Base-by-base conservation (phyloP, 2,113 vertebrate genomes). In the Phrynosoma blainvillii region DNA sequence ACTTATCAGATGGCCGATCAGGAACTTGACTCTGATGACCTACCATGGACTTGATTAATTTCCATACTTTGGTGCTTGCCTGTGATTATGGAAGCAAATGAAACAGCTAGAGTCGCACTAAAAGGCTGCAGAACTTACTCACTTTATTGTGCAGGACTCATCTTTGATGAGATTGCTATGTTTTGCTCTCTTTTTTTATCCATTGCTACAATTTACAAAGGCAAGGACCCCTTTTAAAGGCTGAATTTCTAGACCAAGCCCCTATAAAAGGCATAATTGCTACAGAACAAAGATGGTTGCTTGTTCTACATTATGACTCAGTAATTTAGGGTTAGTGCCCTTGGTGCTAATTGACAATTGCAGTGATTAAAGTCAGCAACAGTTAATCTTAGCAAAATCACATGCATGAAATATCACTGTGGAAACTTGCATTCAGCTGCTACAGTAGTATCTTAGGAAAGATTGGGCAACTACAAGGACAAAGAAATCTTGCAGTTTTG, bases 381-480 rank as follows among this genome's bases (percentile, higher is more conserved):
- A 76, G 56, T 76, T 23, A 82, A 40, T 56, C 62, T 82, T 56
- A 88, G 78, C 30, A 92, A 78, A 87, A 89, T 80, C 8, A 11
- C 54, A 79, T 23, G 5, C 90, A 91, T 87, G 83, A 62, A 71
- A 77, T 54, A 27, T 84, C 18, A 36, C 75, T n/a, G 6, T 5
- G 4, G 68, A 73, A 87, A 70, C 40, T 0, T 73, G 79, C 59
- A 4, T 30, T 82, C 30, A 66, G 20, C 27, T 12, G 21, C 20
- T 42, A 54, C 77, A 86, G 1, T 32, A 90, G 56, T 82, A 27
- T 62, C 62, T 1, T 59, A 25, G 0, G 1, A 12, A 73, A 85
- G 36, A 59, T 25, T 84, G 76, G 2, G 70, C 59, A 40, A 66
- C 86, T 88, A 84, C 6, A 0, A 82, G 52, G 62, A n/a, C 56